A percentile compares a stretch with the other conserved stretches of the same genome.
Evolutionary conservation across 2,888 invertebrate species (phyloP).

Genomic region (Dasysyrphus albostriatus): DNA sequence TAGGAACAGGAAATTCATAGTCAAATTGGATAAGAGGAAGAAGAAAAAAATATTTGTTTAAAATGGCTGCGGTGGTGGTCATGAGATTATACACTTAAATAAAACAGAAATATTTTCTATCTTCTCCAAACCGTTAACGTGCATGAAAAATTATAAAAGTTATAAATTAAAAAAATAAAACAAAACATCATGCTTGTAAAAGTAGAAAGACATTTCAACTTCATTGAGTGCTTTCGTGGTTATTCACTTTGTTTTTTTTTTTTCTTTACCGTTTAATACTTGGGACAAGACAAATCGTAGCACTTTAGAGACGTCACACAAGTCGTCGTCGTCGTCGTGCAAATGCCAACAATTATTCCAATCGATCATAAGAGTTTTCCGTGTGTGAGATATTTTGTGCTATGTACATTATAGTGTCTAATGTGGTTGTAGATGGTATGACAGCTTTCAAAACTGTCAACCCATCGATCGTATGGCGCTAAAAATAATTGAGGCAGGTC

Average conservation of each 20-base stretch:
- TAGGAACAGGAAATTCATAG: slow-evolving; percentile 53
- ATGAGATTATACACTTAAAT: slow-evolving; percentile 25
- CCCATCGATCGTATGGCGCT: slow-evolving; percentile 64
- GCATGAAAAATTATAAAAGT: slow-evolving; percentile 37
- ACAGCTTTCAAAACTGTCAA: slow-evolving; percentile 43
- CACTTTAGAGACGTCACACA: slow-evolving; percentile 39
- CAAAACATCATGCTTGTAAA: slow-evolving; percentile 10
- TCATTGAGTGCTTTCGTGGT: slow-evolving; percentile 26
- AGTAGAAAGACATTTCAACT: slow-evolving; percentile 29
- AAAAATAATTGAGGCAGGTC: slow-evolving; percentile 69
- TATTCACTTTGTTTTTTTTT: slow-evolving; percentile 28
- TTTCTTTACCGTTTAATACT: slow-evolving; percentile 13
- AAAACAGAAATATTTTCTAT: slow-evolving; percentile 5
- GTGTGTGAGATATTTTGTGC: slow-evolving; percentile 13
- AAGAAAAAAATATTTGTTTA: slow-evolving; percentile 17
- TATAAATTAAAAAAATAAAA: slow-evolving; percentile 33
- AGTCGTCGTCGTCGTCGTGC: slow-evolving; percentile 43
- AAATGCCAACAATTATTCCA: slow-evolving; percentile 53
- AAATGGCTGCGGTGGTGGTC: slow-evolving; percentile 21
- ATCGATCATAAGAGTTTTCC: slow-evolving; percentile 40
- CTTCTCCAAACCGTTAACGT: neutral
- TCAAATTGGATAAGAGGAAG: slow-evolving; percentile 8
- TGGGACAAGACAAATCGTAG: slow-evolving; percentile 24
- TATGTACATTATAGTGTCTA: neutral
- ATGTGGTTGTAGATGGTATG: slow-evolving; percentile 34